Evolutionary conservation across 2,888 invertebrate species (phyloP).

Genomic region (Pseudolycoriella hygida): DNA sequence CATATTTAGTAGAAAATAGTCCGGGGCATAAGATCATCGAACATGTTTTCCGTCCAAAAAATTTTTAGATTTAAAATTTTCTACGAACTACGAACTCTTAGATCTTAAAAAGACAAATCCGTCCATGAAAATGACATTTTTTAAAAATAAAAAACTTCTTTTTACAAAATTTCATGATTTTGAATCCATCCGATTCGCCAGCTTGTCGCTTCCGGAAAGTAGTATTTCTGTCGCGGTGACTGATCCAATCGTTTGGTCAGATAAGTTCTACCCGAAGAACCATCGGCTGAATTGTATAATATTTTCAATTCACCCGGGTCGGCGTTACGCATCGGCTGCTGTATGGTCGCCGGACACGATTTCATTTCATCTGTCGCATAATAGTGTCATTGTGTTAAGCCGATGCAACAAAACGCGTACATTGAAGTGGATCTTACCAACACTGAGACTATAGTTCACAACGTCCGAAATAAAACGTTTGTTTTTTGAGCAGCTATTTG

Average conservation of each 20-base stretch:
- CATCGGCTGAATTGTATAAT: too few relatives aligned
- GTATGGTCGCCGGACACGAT: too few relatives aligned
- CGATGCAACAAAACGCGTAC: neutral
- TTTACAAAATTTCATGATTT: neutral
- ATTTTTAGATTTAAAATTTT: neutral
- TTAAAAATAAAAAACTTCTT: neutral
- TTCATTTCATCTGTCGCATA: neutral
- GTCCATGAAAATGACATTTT: too few relatives aligned
- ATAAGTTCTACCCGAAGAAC: neutral
- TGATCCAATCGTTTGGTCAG: neutral
- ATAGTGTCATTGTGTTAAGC: neutral
- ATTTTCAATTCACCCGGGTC: too few relatives aligned
- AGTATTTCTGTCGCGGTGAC: neutral
- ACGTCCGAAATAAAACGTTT: too few relatives aligned
- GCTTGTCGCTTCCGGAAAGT: neutral
- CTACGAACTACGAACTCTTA: neutral
- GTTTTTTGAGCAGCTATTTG: too few relatives aligned
- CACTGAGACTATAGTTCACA: too few relatives aligned
- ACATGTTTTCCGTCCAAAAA: neutral
- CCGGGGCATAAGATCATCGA: neutral
- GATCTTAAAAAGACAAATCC: too few relatives aligned
- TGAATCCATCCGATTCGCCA: neutral
- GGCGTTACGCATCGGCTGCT: too few relatives aligned
- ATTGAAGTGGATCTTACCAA: too few relatives aligned
- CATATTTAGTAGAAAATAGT: neutral